Evolutionary conservation across 2,113 vertebrate genomes (phyloP).

Genomic region (Xiphophorus maculatus): DNA sequence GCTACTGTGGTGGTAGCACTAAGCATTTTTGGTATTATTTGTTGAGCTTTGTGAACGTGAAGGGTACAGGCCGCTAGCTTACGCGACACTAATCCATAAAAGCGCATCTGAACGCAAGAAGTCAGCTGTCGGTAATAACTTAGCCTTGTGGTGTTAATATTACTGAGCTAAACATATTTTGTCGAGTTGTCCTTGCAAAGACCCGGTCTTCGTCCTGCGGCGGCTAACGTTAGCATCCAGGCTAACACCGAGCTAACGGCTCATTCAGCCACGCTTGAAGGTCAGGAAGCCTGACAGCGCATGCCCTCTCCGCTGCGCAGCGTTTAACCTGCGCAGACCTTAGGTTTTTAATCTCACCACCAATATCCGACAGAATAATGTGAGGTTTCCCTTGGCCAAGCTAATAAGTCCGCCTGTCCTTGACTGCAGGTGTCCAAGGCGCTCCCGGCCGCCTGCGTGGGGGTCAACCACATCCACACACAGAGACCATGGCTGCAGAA

Average conservation of each 20-base stretch:
- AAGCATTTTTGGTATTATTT: conserved; percentile 5
- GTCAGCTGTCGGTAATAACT: not conserved
- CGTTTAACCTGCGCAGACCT: no score
- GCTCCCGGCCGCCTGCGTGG: conserved; percentile 88
- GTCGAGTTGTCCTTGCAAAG: conserved; percentile 44
- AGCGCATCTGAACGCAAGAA: no score
- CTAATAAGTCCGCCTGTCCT: not conserved
- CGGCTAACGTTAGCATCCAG: conserved; percentile 26
- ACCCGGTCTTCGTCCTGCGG: not conserved
- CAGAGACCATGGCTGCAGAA: conserved; percentile 87
- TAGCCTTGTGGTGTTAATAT: not conserved
- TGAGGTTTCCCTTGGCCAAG: not conserved
- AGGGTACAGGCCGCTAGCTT: conserved; percentile 66
- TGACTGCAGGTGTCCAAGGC: conserved; percentile 87
- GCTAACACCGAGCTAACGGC: conserved; percentile 60
- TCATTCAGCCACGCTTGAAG: conserved; percentile 77
- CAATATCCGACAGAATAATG: accelerated
- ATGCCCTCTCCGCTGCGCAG: conserved; percentile 15
- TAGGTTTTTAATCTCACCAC: not conserved
- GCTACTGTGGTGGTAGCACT: not conserved
- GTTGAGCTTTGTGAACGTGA: conserved; percentile 42
- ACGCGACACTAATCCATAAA: not conserved
- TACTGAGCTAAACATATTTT: not conserved
- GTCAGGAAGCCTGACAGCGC: conserved; percentile 74
- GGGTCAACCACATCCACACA: conserved; percentile 89